Evolutionary conservation across 2,113 vertebrate species (phyloP).

Genomic region (Brachionichthys hirsutus): DNA sequence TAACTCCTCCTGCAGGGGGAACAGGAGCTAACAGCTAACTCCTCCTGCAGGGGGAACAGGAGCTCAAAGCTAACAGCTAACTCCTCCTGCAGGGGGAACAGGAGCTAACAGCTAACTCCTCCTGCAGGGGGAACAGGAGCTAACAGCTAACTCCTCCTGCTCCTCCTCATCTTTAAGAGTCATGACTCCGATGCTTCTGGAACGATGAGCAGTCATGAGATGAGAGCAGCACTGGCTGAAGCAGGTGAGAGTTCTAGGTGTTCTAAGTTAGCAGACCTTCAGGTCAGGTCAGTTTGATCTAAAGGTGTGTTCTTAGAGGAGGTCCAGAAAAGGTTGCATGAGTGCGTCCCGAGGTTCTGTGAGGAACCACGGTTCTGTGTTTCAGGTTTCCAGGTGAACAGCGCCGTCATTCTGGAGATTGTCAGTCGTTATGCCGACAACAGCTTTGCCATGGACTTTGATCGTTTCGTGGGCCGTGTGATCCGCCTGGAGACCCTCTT

Average conservation of each 20-base stretch:
- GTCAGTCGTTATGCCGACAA: slow-evolving; percentile 62
- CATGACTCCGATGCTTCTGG: slow-evolving; percentile 63
- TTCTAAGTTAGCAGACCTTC: not conserved
- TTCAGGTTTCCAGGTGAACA: slow-evolving; percentile 82
- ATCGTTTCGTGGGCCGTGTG: slow-evolving; percentile 82
- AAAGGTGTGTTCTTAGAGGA: not conserved
- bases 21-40: no score
- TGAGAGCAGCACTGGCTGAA: slow-evolving; percentile 60
- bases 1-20: no score
- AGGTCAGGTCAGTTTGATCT: no score
- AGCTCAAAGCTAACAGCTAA: no score
- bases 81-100: no score
- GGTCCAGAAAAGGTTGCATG: not conserved
- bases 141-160: no score
- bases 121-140: no score
- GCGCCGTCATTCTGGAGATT: slow-evolving; percentile 77
- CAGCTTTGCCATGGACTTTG: slow-evolving; percentile 75
- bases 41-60: no score
- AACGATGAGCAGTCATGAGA: slow-evolving; percentile 71
- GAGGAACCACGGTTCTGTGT: not conserved
- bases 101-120: no score
- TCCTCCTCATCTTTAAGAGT: slow-evolving; percentile 47
- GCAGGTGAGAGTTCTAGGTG: slow-evolving; percentile 46
- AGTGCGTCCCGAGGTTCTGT: not conserved
- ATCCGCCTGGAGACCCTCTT: slow-evolving; percentile 83